Conservation (phyloP, 2,113 vertebrate species). For the Tamias sibiricus region DNA sequence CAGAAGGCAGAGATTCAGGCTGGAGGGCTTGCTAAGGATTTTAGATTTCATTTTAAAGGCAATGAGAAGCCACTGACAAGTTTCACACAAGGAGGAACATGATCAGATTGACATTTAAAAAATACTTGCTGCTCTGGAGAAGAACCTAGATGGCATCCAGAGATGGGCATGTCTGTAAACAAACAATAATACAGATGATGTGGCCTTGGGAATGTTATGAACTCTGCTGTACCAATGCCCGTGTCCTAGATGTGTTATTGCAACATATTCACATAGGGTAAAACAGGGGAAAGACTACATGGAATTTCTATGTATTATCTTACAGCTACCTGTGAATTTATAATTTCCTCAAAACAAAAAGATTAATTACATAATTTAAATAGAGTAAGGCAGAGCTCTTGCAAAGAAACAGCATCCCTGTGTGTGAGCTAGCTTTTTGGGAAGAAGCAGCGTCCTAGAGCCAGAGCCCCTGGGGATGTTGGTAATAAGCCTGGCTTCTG, state of each 20-base stretch:
- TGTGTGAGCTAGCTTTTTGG: not conserved
- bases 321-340: not conserved
- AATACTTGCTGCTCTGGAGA: not conserved
- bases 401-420: not conserved
- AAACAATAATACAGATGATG: accelerated
- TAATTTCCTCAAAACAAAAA: not conserved
- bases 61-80: not conserved
- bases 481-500: not conserved
- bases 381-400: not conserved
- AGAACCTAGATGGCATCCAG: not conserved
- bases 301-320: not conserved
- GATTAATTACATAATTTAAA: not conserved
- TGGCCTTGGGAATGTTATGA: no score
- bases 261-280: not conserved
- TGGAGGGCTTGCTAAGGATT: not conserved
- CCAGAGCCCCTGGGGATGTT: no score
- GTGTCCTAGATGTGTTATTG: not conserved
- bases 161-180: not conserved
- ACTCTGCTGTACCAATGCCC: not conserved
- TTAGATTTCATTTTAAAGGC: not conserved
- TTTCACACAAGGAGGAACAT: not conserved
- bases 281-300: not conserved
- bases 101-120: not conserved
- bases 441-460: not conserved
- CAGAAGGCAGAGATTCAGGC: not conserved